A percentile compares a stretch with the other conserved stretches of the same genome.
Evolutionary conservation across 2,797 vertebrate species (phyloP).

Genomic region (Gephyroberyx darwinii): DNA sequence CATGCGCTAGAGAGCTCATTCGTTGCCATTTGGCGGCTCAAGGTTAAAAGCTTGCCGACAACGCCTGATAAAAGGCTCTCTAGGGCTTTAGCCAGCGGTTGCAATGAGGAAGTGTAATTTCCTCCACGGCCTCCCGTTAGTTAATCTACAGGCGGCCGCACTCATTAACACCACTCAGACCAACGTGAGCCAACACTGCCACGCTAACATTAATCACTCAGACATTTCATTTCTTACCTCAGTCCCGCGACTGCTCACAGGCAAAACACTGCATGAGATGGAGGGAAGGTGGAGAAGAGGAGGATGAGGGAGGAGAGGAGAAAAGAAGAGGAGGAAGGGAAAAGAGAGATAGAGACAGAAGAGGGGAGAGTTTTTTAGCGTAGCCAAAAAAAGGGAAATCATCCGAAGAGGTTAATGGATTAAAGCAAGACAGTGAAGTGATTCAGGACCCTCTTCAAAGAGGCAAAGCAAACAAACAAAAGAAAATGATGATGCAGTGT

Average conservation of each 20-base stretch:
- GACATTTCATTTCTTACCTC: slow-evolving; percentile 78
- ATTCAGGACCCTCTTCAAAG: slow-evolving; percentile 53
- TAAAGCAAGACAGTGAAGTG: slow-evolving; percentile 52
- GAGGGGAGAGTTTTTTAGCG: slow-evolving; percentile 39
- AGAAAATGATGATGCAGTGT: slow-evolving; percentile 53
- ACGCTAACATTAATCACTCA: slow-evolving; percentile 80
- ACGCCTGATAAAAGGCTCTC: slow-evolving; percentile 80
- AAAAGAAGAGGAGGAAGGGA: slow-evolving; percentile 1
- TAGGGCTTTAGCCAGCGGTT: slow-evolving; percentile 66
- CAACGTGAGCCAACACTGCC: slow-evolving; percentile 74
- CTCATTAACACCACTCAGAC: slow-evolving; percentile 81
- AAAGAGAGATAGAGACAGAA: slow-evolving; percentile 24
- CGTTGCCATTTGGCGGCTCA: slow-evolving; percentile 81
- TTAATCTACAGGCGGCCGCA: slow-evolving; percentile 80
- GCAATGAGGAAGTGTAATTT: slow-evolving; percentile 81
- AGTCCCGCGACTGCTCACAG: slow-evolving; percentile 47
- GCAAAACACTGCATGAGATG: slow-evolving; percentile 44
- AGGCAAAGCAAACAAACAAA: slow-evolving; percentile 63
- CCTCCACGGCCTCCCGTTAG: slow-evolving; percentile 77
- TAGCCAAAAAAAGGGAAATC: slow-evolving; percentile 54
- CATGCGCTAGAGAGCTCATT: slow-evolving; percentile 73
- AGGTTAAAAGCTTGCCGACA: slow-evolving; percentile 84
- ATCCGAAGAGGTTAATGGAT: slow-evolving; percentile 70
- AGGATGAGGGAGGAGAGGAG: slow-evolving; percentile 19
- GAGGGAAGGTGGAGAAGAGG: slow-evolving; percentile 29